Evolutionary conservation across 2,888 invertebrate species (phyloP).

Genomic region (Heliconius erato): DNA sequence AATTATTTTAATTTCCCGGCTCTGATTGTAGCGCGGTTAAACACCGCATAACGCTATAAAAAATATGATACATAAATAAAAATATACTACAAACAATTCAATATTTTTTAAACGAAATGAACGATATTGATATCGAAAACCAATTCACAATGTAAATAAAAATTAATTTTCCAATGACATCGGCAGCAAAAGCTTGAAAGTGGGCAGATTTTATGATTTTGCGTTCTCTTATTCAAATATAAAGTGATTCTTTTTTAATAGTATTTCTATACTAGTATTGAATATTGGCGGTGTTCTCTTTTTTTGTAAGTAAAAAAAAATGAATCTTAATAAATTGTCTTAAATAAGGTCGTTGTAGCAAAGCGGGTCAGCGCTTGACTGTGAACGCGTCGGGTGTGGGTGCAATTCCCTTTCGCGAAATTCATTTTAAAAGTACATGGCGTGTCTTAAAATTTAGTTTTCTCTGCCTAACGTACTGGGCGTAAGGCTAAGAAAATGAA

Average conservation of each 20-base stretch:
- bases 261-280: background rate
- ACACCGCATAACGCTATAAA: background rate
- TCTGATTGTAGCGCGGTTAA: no score
- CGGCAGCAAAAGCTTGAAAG: slow-evolving; percentile 2
- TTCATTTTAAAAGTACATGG: no score
- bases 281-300: background rate
- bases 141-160: slow-evolving; percentile 38
- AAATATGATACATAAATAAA: background rate
- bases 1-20: background rate
- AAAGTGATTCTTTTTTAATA: slow-evolving; percentile 1
- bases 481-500: no score
- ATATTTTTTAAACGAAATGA: background rate
- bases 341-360: no score
- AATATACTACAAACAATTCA: slow-evolving; percentile 6
- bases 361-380: no score
- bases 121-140: slow-evolving; percentile 40
- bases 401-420: no score
- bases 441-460: no score
- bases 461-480: no score
- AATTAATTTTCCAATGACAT: slow-evolving; percentile 25
- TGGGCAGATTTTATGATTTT: background rate
- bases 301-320: background rate
- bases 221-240: slow-evolving; percentile 11
- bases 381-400: no score
- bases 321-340: no score